phyloP scores from a whole-genome alignment of 2,797 vertebrate species.

The Amblyraja radiata region DNA sequence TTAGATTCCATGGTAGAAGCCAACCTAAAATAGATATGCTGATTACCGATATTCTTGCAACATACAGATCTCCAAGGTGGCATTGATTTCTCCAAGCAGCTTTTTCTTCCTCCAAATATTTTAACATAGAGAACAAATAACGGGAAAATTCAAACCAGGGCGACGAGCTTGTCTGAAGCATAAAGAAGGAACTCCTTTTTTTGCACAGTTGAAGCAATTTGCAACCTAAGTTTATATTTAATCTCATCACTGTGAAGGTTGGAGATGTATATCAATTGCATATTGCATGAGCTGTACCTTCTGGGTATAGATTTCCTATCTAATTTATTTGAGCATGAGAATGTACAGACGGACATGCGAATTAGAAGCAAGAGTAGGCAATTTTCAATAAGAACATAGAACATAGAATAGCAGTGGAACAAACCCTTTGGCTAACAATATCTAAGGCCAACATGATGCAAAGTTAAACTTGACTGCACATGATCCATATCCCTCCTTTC shows the following conservation, averaged over 20 bases:
- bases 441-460: too few relatives aligned
- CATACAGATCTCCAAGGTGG: not conserved
- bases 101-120: not conserved
- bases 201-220: not conserved
- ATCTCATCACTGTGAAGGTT: not conserved
- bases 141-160: not conserved
- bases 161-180: not conserved
- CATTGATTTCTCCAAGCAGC: not conserved
- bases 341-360: too few relatives aligned
- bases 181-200: not conserved
- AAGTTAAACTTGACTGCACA: too few relatives aligned
- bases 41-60: not conserved
- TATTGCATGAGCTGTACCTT: not conserved
- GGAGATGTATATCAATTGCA: not conserved
- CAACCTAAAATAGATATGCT: not conserved
- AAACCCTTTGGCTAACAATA: too few relatives aligned
- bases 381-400: too few relatives aligned
- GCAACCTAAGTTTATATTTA: not conserved
- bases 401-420: too few relatives aligned
- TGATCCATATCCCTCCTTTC: too few relatives aligned
- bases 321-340: not conserved
- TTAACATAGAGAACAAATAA: not conserved
- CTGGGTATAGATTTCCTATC: not conserved
- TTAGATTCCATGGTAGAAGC: not conserved
- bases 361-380: too few relatives aligned